Conservation (phyloP, 2,113 vertebrate species). For the Carassius gibelio region DNA sequence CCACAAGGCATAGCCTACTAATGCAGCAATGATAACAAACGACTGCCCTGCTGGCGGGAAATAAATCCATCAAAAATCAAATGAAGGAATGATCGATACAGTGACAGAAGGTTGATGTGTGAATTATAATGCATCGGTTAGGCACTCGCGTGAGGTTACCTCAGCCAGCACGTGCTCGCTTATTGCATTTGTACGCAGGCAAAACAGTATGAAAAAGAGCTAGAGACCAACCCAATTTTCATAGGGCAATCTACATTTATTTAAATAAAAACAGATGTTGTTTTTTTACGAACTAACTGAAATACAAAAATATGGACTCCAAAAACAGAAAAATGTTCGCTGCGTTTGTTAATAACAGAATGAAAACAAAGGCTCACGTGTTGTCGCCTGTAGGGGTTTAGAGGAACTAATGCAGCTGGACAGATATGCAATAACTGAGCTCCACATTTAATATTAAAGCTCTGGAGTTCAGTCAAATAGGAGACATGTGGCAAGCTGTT, state of each 20-base stretch:
- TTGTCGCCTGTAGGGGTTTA: neutral
- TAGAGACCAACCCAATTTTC: slow-evolving; percentile 63
- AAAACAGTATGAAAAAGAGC: slow-evolving; percentile 63
- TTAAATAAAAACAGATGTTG: slow-evolving; percentile 66
- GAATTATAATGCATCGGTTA: slow-evolving; percentile 42
- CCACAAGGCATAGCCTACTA: slow-evolving; percentile 26
- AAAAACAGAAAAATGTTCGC: slow-evolving; percentile 66
- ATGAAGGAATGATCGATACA: slow-evolving; percentile 15
- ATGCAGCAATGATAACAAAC: slow-evolving; percentile 31
- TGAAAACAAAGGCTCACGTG: slow-evolving; percentile 45
- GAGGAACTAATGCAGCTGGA: slow-evolving; percentile 38
- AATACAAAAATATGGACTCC: slow-evolving; percentile 83
- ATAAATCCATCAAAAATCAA: slow-evolving; percentile 19
- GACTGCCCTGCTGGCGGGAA: neutral
- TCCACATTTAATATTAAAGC: slow-evolving; percentile 63
- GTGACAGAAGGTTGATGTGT: slow-evolving; percentile 6
- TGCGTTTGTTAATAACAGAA: slow-evolving; percentile 40
- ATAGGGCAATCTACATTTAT: slow-evolving; percentile 80
- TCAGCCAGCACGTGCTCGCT: slow-evolving; percentile 39
- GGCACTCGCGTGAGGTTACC: slow-evolving; percentile 12
- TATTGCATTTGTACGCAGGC: slow-evolving; percentile 19
- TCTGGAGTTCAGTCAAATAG: slow-evolving; percentile 46
- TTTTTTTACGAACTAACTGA: slow-evolving; percentile 74
- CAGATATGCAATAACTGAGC: slow-evolving; percentile 41
- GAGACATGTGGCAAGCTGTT: slow-evolving; percentile 5